Base-by-base conservation (phyloP, 1,140 invertebrate species). In the Zaprionus lachaisei region DNA sequence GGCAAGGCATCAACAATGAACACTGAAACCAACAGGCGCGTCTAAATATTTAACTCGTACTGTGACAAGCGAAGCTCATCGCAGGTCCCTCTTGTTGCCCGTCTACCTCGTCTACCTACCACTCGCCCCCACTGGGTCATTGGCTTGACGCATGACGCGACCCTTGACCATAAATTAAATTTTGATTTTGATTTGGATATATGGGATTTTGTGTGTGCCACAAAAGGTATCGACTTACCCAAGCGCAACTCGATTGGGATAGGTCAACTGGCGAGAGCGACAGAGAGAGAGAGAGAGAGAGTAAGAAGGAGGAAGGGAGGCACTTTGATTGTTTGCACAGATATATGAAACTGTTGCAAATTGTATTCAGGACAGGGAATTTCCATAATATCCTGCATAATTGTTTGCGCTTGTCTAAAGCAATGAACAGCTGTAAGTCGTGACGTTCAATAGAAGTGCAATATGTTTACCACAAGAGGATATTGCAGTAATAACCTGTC, bases 31-130 rank as follows among this genome's bases (percentile, higher is more conserved):
- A 80, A 86, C 77, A 77, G 82, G 78, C 76, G 83, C 80, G 70
- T 87, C 83, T 78, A 87, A 86, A 87, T 86, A 87, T 83, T 86
- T 87, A 83, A 83, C 80, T 72, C 57, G 61, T 44, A 65, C 41
- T 67, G 73, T 84, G 82, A 79, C 82, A 79, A 41, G 54, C 22
- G 56, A 37, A 26, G 7, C 24, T 7, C n/a, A 6, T 9, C 41
- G 6, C 15, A n/a, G 38, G 15, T n/a, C 41, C 5, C 41, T 4
- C 5, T n/a, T 7, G 28, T 6, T 38, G 37, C 9, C 31, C 4
- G 37, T 11, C 56, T 20, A 5, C 34, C 5, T 41, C 11, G 37
- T 11, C 56, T 20, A 5, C 34, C 2, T n/a, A 7, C 14, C n/a
- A 5, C 26, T 28, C 47, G 6, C 28, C 5, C 26, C 12, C 62